Evolutionary conservation across 2,888 invertebrate genomes (phyloP), one percentile per base, ranked within the genome.

Genomic region (Neuroscelio doddi): DNA sequence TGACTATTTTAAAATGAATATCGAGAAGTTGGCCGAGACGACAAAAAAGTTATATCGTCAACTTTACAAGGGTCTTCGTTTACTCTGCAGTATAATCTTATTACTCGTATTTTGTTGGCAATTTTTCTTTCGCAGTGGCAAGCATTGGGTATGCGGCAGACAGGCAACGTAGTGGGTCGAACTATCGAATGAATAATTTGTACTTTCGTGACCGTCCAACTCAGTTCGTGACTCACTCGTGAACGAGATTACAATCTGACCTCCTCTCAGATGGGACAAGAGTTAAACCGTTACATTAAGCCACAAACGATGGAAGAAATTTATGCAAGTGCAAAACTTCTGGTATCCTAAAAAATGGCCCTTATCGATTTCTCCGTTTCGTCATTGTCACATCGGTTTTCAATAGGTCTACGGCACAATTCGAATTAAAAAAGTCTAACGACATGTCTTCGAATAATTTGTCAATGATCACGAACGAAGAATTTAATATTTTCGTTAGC

Each of bases 261-360:
- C 80, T 78, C 76, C 71, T 75, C 72, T 55, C 46, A 57, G 68
- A 61, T 55, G 69, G 67, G 69, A 73, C 74, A 71, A 71, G 70
- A 77, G 75, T 75, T 74, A 70, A 70, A 79, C 76, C 75, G 74
- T 77, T 77, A 77, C 73, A 64, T 75, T 76, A 76, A 80, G 77
- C 71, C 74, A 69, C 52, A 46, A 12, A 24, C 47, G 50, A 49
- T 42, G 44, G 15, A 46, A 53, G 42, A 58, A 63, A 62, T 63
- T 26, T 47, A 56, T 51, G 46, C 34, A 27, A 50, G 36, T 38
- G 44, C 44, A 30, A 53, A 36, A 53, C 16, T 17, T 21, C 30
- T 29, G 34, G 24, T 47, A 34, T 21, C 27, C 38, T 38, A 56
- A 41, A 24, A 55, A 55, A 46, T 55, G 16, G 8, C 10, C 24